phyloP scores from a whole-genome alignment of 2,888 invertebrate species.

The Eupithecia dodoneata region DNA sequence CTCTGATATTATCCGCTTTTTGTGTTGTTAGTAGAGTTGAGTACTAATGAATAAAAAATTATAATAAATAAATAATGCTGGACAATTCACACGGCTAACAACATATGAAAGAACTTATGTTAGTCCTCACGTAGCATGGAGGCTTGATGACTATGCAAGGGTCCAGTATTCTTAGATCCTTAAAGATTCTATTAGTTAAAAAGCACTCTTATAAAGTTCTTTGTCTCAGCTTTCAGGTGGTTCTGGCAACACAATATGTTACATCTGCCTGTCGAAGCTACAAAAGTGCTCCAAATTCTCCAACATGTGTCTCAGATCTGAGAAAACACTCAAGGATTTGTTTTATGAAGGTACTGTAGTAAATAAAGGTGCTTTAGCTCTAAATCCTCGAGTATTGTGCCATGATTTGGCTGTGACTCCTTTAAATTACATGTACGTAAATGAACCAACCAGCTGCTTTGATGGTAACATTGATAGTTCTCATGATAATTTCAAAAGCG shows the following conservation, averaged over 20 bases:
- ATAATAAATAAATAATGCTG: too few species aligned
- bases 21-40: too few species aligned
- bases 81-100: too few species aligned
- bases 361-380: neutral
- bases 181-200: neutral
- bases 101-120: neutral
- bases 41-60: too few species aligned
- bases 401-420: neutral
- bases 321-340: constrained; percentile 4
- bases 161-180: neutral
- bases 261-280: constrained; percentile 5
- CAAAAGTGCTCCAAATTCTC: constrained; percentile 2
- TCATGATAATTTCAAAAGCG: constrained; percentile 7
- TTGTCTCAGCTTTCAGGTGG: neutral
- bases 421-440: constrained; percentile 2
- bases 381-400: neutral
- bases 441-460: neutral
- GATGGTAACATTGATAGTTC: neutral
- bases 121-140: neutral
- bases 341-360: neutral
- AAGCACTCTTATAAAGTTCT: neutral
- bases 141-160: neutral
- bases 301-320: neutral
- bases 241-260: neutral
- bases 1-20: too few species aligned